A percentile compares a stretch with the other conserved stretches of the same genome.
phyloP scores from a whole-genome alignment of 2,797 vertebrate genomes.

The Galaxias olidus region DNA sequence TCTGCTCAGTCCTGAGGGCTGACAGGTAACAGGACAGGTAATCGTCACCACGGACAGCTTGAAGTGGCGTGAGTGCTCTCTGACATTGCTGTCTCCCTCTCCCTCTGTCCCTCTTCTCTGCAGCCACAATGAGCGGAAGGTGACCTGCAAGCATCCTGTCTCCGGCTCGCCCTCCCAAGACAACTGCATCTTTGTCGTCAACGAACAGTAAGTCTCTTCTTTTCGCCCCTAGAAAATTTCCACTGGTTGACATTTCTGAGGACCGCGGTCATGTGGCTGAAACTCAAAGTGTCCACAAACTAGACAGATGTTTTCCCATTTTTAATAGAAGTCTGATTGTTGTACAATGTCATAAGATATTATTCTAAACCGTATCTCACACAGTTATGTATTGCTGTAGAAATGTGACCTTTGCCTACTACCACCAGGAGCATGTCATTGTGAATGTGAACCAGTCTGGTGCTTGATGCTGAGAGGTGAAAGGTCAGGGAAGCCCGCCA shows the following conservation, averaged over 20 bases:
- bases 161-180: slow-evolving; percentile 85
- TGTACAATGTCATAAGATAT: too few species aligned
- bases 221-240: slow-evolving; percentile 48
- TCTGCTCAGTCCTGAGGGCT: slow-evolving; percentile 6
- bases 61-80: slow-evolving; percentile 12
- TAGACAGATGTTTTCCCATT: background rate
- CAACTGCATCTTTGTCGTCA: slow-evolving; percentile 91
- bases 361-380: too few species aligned
- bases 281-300: slow-evolving; percentile 21
- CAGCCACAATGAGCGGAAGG: slow-evolving; percentile 91
- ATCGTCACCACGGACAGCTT: slow-evolving; percentile 8
- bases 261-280: slow-evolving; percentile 28
- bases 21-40: slow-evolving; percentile 12
- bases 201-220: slow-evolving; percentile 86
- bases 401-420: too few species aligned
- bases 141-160: slow-evolving; percentile 88
- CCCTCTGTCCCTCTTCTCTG: slow-evolving; percentile 11
- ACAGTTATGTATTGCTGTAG: too few species aligned
- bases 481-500: too few species aligned
- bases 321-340: too few species aligned
- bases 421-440: too few species aligned
- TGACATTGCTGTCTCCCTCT: background rate
- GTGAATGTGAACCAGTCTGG: too few species aligned
- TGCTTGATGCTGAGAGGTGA: too few species aligned
- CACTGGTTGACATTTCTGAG: slow-evolving; percentile 53